A percentile compares a stretch with the other conserved stretches of the same genome.
Evolutionary conservation across 2,888 invertebrate species (phyloP).

Genomic region (Falcaria lacertinaria): DNA sequence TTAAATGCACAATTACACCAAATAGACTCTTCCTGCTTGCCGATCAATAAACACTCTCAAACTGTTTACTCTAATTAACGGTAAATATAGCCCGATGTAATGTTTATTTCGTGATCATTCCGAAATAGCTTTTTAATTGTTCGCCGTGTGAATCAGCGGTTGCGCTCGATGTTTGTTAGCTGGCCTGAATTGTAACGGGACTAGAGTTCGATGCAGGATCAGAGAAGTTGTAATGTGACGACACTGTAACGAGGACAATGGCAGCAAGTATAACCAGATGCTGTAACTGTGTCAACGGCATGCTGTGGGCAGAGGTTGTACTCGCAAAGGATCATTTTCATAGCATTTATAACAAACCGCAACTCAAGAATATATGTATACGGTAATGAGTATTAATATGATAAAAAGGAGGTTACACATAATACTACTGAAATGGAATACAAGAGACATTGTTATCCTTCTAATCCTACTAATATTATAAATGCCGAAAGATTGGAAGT

Average conservation of each 20-base stretch:
- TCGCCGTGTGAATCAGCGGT: background rate
- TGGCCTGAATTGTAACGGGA: background rate
- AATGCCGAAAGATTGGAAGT: no score
- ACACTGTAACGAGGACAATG: slow-evolving; percentile 16
- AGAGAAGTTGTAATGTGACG: slow-evolving; percentile 6
- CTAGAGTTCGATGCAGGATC: background rate
- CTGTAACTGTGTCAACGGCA: slow-evolving; percentile 25
- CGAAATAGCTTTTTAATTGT: background rate
- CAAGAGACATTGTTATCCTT: no score
- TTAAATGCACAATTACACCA: slow-evolving; percentile 19
- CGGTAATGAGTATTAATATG: background rate
- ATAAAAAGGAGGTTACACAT: no score
- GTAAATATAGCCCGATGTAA: background rate
- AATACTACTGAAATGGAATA: no score
- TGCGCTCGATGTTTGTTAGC: background rate
- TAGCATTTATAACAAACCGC: background rate
- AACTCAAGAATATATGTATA: background rate
- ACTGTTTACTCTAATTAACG: background rate
- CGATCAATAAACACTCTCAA: background rate
- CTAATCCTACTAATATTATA: no score
- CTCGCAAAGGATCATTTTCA: background rate
- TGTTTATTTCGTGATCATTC: background rate
- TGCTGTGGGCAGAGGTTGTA: background rate
- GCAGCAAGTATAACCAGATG: slow-evolving; percentile 21
- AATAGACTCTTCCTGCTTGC: background rate